A percentile compares a stretch with the other conserved stretches of the same genome.
These are phyloP conservation scores for Balearica regulorum DNA, from an alignment of 2,797 vertebrate species.

Conservation along the genomic window DNA sequence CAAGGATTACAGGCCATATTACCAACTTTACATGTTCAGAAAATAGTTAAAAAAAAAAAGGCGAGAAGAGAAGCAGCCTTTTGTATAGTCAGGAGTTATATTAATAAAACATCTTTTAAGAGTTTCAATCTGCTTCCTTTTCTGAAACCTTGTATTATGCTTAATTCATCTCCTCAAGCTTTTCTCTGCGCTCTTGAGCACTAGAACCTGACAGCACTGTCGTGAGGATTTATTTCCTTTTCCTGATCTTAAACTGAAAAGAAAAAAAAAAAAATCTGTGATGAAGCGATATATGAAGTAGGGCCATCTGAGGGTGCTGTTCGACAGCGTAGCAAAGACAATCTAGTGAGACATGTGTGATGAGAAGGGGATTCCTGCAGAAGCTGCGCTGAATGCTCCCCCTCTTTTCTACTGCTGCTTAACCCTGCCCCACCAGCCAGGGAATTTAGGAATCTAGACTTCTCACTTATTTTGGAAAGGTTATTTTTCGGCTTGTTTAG, in stretches of 20 bases:
- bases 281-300: background rate
- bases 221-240: background rate
- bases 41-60: background rate
- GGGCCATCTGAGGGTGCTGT: conserved; percentile 59
- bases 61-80: background rate
- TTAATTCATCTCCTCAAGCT: background rate
- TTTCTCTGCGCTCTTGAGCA: background rate
- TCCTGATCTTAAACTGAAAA: background rate
- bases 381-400: background rate
- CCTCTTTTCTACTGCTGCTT: background rate
- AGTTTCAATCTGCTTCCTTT: background rate
- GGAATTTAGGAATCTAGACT: background rate
- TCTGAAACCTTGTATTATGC: background rate
- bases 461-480: background rate
- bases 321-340: background rate
- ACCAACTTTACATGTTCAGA: background rate
- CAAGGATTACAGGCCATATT: background rate
- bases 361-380: background rate
- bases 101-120: background rate
- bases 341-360: background rate
- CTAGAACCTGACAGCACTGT: background rate
- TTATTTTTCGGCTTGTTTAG: background rate
- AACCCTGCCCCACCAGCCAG: background rate
- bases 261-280: background rate
- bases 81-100: background rate